A percentile compares a stretch with the other conserved stretches of the same genome.
Conservation (phyloP, 2,797 vertebrate genomes). For the Sebastes wilsoni region DNA sequence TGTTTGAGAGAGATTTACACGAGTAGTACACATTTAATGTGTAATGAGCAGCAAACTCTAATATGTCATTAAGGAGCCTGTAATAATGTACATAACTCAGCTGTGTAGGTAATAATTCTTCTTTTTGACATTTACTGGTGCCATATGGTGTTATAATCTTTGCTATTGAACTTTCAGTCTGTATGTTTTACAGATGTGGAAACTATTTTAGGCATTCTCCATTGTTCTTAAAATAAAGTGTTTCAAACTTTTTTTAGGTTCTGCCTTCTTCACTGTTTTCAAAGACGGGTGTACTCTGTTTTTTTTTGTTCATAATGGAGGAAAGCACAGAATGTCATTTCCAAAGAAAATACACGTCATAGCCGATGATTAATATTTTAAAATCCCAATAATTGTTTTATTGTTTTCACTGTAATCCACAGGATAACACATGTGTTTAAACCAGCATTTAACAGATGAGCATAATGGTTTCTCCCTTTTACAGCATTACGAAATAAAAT, state of each 20-base stretch:
- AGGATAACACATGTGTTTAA: conserved; percentile 41
- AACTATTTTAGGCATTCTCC: conserved; percentile 49
- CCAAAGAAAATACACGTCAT: background rate
- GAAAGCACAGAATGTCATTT: background rate
- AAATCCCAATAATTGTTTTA: conserved; percentile 67
- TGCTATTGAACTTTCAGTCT: conserved; percentile 18
- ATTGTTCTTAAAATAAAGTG: conserved; percentile 49
- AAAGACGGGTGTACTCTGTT: background rate
- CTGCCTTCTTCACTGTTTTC: background rate
- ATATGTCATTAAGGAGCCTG: conserved; percentile 12
- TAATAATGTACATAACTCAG: conserved; percentile 63
- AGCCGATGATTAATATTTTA: conserved; percentile 16
- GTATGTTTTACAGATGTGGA: conserved; percentile 50
- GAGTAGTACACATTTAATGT: conserved; percentile 11
- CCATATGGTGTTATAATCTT: conserved; percentile 11
- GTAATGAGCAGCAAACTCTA: conserved; percentile 1
- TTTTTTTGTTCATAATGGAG: background rate
- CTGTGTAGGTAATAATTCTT: conserved; percentile 33
- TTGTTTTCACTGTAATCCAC: conserved; percentile 61
- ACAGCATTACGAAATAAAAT: conserved; percentile 60
- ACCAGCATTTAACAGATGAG: conserved; percentile 62
- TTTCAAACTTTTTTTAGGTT: background rate
- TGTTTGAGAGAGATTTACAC: background rate
- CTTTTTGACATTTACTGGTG: conserved; percentile 17
- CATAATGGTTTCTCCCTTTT: conserved; percentile 52